Conservation (phyloP, 2,113 vertebrate genomes). For the Trachemys scripta region DNA sequence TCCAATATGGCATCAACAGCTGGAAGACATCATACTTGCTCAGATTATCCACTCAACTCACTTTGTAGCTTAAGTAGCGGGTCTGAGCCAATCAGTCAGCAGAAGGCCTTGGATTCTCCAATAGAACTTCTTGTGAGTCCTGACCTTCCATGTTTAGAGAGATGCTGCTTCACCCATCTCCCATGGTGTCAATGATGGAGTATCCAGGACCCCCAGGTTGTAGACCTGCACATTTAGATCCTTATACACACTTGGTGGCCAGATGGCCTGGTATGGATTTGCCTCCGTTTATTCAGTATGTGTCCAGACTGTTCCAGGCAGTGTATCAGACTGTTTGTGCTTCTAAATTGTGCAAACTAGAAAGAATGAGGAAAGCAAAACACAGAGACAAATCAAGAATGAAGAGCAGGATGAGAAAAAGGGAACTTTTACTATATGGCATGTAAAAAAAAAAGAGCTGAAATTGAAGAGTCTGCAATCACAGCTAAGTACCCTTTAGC, state of each 20-base stretch:
- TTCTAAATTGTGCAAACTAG: background rate
- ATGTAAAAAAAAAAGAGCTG: background rate
- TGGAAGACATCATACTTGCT: background rate
- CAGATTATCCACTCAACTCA: background rate
- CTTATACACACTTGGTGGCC: background rate
- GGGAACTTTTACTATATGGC: background rate
- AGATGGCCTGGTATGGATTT: background rate
- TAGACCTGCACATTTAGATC: background rate
- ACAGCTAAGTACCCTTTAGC: background rate
- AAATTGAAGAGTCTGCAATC: background rate
- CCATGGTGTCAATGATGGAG: background rate
- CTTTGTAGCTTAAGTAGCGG: background rate
- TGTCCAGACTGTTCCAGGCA: background rate
- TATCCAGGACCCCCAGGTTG: background rate
- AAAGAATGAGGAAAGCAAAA: background rate
- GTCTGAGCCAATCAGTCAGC: background rate
- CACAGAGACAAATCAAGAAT: background rate
- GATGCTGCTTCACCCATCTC: background rate
- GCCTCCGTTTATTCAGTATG: background rate
- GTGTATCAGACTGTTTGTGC: background rate
- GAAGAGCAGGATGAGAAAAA: background rate
- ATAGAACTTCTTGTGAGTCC: background rate
- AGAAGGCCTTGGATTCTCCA: background rate
- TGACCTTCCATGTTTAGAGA: background rate
- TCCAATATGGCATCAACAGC: background rate